Conservation (phyloP, 2,888 invertebrate genomes). For the Diarsia rubi region DNA sequence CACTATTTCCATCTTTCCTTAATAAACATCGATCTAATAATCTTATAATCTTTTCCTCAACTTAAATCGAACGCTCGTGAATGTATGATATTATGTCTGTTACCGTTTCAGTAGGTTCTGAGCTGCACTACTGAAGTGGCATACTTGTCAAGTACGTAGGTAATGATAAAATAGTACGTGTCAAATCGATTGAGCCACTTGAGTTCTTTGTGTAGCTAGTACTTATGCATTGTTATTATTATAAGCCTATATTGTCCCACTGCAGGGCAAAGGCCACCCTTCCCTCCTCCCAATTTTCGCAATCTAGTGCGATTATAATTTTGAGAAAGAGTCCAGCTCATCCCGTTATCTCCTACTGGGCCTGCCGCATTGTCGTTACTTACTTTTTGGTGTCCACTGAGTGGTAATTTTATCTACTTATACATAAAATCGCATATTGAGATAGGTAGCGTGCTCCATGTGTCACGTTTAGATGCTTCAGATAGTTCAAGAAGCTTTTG, state of each 20-base stretch:
- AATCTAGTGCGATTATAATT: no score
- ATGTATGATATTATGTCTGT: neutral
- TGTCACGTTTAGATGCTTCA: neutral
- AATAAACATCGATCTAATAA: neutral
- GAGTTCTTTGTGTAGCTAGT: neutral
- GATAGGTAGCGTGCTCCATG: neutral
- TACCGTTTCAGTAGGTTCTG: neutral
- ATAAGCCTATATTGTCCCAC: no score
- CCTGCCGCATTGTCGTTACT: no score
- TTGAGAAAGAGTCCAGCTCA: no score
- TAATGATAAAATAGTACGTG: conserved; percentile 12
- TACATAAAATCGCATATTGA: no score
- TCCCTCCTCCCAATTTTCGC: no score
- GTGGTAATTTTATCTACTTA: no score
- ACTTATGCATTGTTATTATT: no score
- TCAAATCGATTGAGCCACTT: neutral
- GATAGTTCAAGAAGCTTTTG: neutral
- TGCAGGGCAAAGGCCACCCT: no score
- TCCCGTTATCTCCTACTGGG: no score
- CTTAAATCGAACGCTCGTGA: neutral
- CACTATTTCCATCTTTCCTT: no score
- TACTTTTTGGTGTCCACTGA: no score
- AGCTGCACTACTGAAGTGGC: neutral
- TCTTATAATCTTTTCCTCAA: neutral
- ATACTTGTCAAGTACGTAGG: conserved; percentile 11